Conservation (phyloP, 2,113 vertebrate species). For the Lonchura striata region DNA sequence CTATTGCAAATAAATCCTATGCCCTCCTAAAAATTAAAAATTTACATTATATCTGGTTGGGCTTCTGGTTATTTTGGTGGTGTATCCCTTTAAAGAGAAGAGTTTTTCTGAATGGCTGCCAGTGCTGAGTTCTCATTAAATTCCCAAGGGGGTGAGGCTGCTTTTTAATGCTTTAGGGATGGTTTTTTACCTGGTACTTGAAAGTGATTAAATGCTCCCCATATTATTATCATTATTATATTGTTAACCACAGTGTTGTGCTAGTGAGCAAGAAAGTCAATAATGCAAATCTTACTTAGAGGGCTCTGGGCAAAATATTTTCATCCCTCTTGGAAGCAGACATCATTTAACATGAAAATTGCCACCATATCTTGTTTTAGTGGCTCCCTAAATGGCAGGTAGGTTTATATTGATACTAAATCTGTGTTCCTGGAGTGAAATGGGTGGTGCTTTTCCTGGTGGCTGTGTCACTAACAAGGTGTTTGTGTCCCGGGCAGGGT, state of each 20-base stretch:
- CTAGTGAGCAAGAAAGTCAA: background rate
- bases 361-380: background rate
- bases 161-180: background rate
- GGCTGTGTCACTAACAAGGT: background rate
- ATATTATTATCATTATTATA: background rate
- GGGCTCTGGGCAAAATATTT: background rate
- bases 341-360: background rate
- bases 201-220: background rate
- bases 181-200: background rate
- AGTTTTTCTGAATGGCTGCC: background rate
- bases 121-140: background rate
- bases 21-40: background rate
- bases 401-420: background rate
- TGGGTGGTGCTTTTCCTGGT: too few relatives aligned
- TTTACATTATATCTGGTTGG: background rate
- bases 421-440: background rate
- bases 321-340: background rate
- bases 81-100: background rate
- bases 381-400: background rate
- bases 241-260: background rate
- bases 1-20: background rate
- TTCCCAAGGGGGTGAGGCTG: background rate
- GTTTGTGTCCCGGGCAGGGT: conserved; percentile 73
- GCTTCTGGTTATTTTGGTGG: background rate
- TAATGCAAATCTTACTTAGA: background rate